phyloP scores from a whole-genome alignment of 2,797 vertebrate genomes.

The Galagoides demidoff region DNA sequence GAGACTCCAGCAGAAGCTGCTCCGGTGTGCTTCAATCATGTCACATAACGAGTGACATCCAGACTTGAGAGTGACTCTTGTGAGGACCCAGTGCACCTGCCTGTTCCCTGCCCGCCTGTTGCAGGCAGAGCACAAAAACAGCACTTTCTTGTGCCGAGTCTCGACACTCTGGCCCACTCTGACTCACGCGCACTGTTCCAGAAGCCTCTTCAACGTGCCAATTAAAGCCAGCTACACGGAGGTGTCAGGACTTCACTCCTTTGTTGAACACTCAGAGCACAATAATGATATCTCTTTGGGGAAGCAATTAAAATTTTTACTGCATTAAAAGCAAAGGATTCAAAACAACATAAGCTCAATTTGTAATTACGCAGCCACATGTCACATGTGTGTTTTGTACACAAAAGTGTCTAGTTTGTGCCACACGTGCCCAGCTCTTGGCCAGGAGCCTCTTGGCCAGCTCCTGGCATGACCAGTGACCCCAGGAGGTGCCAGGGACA shows the following conservation, averaged over 20 bases:
- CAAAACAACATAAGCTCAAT: fast-evolving
- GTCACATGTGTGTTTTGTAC: fast-evolving
- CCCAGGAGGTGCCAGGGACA: background rate
- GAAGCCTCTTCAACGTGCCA: too few species aligned
- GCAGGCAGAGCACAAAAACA: background rate
- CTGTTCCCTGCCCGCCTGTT: fast-evolving
- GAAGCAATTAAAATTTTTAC: background rate
- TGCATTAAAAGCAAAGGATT: background rate
- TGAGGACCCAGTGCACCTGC: too few species aligned
- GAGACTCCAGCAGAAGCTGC: background rate
- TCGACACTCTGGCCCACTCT: fast-evolving
- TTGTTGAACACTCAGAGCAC: background rate
- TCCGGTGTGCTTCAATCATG: fast-evolving
- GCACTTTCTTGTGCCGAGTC: fast-evolving
- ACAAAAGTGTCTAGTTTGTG: fast-evolving
- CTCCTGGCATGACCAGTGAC: fast-evolving
- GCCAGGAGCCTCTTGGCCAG: background rate
- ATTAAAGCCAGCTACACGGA: fast-evolving
- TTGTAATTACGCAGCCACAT: background rate
- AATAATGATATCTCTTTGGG: background rate
- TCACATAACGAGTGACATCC: background rate
- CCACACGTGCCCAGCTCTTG: background rate
- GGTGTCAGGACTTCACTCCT: background rate
- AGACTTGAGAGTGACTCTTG: fast-evolving
- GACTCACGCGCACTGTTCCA: background rate